Base-by-base conservation (phyloP, 2,797 vertebrate species). In the Tinamus major region DNA sequence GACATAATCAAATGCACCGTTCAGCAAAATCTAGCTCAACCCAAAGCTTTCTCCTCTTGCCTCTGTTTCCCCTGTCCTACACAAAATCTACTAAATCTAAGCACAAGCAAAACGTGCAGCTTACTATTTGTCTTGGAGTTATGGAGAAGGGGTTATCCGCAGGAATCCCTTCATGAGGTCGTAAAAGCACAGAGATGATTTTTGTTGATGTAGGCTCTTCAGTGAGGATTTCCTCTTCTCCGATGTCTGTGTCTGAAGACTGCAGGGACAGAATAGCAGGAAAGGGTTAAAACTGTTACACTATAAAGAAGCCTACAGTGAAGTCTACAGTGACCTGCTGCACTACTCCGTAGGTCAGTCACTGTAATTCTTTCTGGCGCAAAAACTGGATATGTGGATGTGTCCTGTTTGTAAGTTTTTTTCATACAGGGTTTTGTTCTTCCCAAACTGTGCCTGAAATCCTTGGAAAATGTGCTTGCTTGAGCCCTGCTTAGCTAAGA, bases 101-200 rank as follows among this genome's bases (percentile, higher is more conserved):
- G 70, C 23, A 33, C 10, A 86, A 65, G 78, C 15, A 37, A 70
- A 72, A 89, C 3, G 2, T 19, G 33, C 26, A 15, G 64, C 98
- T 87, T 98, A 99, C 99, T 82, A 97, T 97, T 94, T 99, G 99
- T 89, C 97, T 98, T 44, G 99, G 99, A 71, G 97, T 98, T 96
- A 99, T 68, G 75, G 95, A 98, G 98, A 98, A 99, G 23, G 98
- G 98, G 76, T 96, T 98, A 89, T 98, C 98, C 0, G 98, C 98
- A 58, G 94, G 95, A 58, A 97, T 94, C 8, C 99, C 99, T 61
- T 98, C 97, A 2, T 99, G 98, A 68, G 97, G 97, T 70, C 96
- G 97, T 77, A 99, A 72, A 92, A 98, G 90, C 8, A 99, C 97
- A 2, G 98, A 98, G 89, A 98, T 39, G 1, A 98, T 93, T 42